Conservation (phyloP, 2,113 vertebrate genomes). For the Perccottus glenii region DNA sequence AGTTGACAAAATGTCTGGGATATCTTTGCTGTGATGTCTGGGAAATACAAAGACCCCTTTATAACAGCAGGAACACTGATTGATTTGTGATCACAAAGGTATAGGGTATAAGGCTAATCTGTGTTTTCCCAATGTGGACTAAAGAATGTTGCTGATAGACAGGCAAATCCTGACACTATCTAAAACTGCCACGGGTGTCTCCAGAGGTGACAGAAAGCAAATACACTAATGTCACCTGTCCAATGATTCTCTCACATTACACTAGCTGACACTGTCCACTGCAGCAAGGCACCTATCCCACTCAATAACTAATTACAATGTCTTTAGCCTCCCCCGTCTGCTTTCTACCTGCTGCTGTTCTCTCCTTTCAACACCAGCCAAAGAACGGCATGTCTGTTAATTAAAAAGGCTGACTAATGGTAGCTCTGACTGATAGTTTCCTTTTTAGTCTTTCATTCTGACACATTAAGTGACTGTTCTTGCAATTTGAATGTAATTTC, state of each 20-base stretch:
- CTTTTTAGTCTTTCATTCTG: not conserved
- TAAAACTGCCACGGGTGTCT: not conserved
- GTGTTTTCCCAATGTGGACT: not conserved
- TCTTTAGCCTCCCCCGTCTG: not conserved
- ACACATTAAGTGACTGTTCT: not conserved
- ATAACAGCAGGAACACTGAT: no score
- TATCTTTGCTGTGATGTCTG: not conserved
- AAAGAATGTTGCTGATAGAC: not conserved
- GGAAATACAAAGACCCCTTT: no score
- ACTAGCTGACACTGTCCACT: not conserved
- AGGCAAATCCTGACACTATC: not conserved
- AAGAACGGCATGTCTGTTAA: not conserved
- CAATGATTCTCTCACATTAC: not conserved
- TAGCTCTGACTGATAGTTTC: not conserved
- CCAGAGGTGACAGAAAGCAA: not conserved
- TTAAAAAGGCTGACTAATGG: not conserved
- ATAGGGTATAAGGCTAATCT: not conserved
- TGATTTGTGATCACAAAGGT: not conserved
- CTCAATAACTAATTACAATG: slow-evolving; percentile 4
- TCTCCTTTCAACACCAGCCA: not conserved
- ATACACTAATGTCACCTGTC: not conserved
- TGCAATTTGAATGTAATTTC: slow-evolving; percentile 10
- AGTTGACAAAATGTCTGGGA: no score
- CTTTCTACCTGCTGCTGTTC: not conserved
- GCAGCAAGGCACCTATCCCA: not conserved